Evolutionary conservation across 2,888 invertebrate genomes (phyloP), one percentile per base, ranked within the genome.

Genomic region (Prosapia bicincta): DNA sequence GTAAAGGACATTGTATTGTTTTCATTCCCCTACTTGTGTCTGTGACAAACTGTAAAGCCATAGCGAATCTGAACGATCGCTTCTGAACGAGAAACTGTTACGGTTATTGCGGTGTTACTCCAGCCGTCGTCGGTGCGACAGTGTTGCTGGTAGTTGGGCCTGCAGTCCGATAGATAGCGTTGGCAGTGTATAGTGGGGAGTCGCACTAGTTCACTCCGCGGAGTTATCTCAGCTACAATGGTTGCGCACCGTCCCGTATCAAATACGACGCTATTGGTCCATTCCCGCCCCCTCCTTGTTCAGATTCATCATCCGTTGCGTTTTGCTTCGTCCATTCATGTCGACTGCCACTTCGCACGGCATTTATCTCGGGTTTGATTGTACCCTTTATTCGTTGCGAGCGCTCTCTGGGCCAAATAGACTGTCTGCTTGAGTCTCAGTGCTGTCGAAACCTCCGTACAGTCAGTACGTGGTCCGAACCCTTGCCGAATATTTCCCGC

Each of bases 231-330:
- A 3, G 38, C 26, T 68, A 74, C 69, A 26, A 74, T 74, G 75
- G 76, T 69, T 68, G 72, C 70, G 77, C 54, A 54, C 77, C 68
- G 75, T 78, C 74, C 73, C 78, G 54, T 66, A 76, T 74, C 71
- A 78, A 85, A 83, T 84, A 84, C 85, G 81, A 71, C 83, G 85
- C 86, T 78, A 84, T 85, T 85, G 87, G 87, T 80, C 81, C 82
- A 83, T 78, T 83, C 78, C 84, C 74, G 76, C 81, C 82, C 79
- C 83, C 78, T 54, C 54, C 54, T 69, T 69, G 15, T 1, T 69
- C n/a, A 25, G 24, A 70, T 75, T 71, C 75, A 65, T 71, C 75
- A 75, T 75, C 75, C 70, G 71, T 66, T 66, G 23, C 26, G 30
- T 43, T 69, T 69, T 74, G 71, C 38, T 65, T 74, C 74, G 20